phyloP scores from a whole-genome alignment of 35 echinoderm and acorn worm genomes.

The Ophioderma brevispina region DNA sequence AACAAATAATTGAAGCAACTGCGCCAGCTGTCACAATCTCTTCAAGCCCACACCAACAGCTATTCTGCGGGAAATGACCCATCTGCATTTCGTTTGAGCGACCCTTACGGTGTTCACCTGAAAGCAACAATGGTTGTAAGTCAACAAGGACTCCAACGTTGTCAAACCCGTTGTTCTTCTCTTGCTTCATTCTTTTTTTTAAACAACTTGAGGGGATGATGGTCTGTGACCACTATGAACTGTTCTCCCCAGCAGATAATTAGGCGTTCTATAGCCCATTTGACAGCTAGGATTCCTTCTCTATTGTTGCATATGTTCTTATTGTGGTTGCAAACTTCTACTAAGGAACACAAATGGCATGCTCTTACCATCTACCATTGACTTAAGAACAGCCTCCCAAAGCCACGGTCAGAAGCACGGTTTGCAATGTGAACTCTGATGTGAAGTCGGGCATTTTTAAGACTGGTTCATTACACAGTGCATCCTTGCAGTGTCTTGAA shows the following conservation, averaged over 20 bases:
- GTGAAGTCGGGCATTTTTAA: constrained; percentile 13
- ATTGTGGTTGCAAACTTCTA: background rate
- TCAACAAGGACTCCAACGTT: background rate
- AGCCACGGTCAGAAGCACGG: background rate
- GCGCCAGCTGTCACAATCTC: no score
- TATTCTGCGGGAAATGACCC: background rate
- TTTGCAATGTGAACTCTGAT: background rate
- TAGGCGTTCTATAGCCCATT: constrained; percentile 6
- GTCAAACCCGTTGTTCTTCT: constrained; percentile 2
- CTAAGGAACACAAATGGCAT: constrained; percentile 47
- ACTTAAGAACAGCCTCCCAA: constrained; percentile 20
- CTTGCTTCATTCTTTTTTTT: background rate
- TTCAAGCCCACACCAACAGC: no score
- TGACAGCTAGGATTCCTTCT: constrained; percentile 29
- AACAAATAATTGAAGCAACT: no score
- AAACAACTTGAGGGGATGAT: constrained; percentile 24
- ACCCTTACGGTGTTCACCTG: no score
- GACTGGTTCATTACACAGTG: no score
- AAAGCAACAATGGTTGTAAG: no score
- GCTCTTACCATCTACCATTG: constrained; percentile 18
- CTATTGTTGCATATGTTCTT: constrained; percentile 36
- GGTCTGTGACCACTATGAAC: constrained; percentile 20
- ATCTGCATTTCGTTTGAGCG: background rate
- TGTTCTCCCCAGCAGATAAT: constrained; percentile 13
- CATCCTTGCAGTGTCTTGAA: no score